Percentiles rank a stretch among this genome's conserved stretches.
Evolutionary conservation across 2,797 vertebrate genomes (phyloP).

Genomic region (Tokudaia tokunoshimensis): DNA sequence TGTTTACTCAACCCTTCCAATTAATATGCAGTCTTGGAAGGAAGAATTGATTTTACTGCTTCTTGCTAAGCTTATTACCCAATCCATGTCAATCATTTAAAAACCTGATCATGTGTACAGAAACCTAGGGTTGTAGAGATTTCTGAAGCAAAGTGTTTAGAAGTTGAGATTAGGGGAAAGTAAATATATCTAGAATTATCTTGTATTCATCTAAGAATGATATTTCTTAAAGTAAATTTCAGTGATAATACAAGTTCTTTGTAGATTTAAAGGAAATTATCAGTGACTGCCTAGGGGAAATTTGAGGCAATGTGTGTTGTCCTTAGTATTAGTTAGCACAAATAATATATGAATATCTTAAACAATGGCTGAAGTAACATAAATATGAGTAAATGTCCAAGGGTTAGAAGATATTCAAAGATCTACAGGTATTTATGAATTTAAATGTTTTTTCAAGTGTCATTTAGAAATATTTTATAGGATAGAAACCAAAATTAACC

Average conservation of each 20-base stretch:
- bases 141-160: background rate
- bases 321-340: background rate
- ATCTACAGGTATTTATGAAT: background rate
- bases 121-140: background rate
- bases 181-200: background rate
- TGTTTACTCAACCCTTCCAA: background rate
- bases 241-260: background rate
- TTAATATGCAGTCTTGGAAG: background rate
- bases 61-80: background rate
- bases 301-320: background rate
- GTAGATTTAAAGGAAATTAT: background rate
- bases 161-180: background rate
- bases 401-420: background rate
- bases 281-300: background rate
- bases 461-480: background rate
- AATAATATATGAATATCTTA: background rate
- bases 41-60: background rate
- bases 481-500: background rate
- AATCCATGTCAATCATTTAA: background rate
- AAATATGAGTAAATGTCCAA: background rate
- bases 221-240: background rate
- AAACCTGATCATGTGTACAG: background rate
- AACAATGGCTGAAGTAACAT: background rate
- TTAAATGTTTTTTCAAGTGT: background rate
- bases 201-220: background rate